phyloP scores from a whole-genome alignment of 2,888 invertebrate genomes.

The Melanargia galathea region DNA sequence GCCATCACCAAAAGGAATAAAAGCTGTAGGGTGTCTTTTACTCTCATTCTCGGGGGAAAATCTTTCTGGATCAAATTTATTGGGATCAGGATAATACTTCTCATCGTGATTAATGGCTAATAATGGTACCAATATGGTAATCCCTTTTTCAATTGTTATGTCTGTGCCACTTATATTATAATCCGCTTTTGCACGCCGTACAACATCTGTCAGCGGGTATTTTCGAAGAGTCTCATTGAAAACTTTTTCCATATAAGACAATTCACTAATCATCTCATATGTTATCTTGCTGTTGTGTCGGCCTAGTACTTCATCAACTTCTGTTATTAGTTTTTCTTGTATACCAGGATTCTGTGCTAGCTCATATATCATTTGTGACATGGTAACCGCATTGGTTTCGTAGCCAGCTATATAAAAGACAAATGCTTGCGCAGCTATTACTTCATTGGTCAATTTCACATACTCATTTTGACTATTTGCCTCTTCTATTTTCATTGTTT shows the following conservation, averaged over 20 bases:
- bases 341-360: conserved; percentile 60
- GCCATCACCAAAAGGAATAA: conserved; percentile 67
- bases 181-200: background rate
- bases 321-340: conserved; percentile 56
- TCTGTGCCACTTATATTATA: conserved; percentile 3
- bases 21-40: conserved; percentile 57
- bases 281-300: conserved; percentile 55
- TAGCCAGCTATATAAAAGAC: conserved; percentile 65
- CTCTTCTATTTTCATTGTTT: conserved; percentile 35
- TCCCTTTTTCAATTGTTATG: conserved; percentile 7
- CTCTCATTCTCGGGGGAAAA: conserved; percentile 58
- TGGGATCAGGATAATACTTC: conserved; percentile 65
- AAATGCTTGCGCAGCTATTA: conserved; percentile 12
- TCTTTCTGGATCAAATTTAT: conserved; percentile 71
- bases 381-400: conserved; percentile 68
- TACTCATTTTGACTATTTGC: too few relatives aligned
- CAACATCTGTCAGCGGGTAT: background rate
- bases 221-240: conserved; percentile 46
- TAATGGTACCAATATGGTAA: background rate
- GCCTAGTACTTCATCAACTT: conserved; percentile 54
- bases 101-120: conserved; percentile 47
- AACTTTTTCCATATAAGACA: conserved; percentile 64
- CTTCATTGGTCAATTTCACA: background rate
- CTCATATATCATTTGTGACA: conserved; percentile 59
- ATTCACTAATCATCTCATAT: conserved; percentile 60